Conservation (phyloP, 37 sponge, comb jelly and placozoan genomes). For the Mnemiopsis leidyi region DNA sequence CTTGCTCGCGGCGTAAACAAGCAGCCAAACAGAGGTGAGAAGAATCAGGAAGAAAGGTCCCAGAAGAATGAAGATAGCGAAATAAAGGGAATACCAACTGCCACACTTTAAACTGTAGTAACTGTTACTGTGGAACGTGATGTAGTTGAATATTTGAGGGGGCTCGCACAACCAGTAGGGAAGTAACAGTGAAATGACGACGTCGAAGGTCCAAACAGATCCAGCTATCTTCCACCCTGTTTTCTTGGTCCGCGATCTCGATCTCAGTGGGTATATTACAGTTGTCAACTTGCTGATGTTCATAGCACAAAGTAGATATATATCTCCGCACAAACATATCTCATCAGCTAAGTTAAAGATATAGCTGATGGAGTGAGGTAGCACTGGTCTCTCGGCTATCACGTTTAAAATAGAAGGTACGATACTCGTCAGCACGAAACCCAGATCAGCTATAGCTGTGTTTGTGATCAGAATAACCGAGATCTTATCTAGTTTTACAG, state of each 20-base stretch:
- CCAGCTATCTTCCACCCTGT: not conserved
- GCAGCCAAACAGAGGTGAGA: not conserved
- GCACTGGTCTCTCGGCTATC: not conserved
- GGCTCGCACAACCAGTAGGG: not conserved
- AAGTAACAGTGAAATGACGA: not conserved
- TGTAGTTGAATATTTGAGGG: not conserved
- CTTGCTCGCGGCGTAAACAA: not conserved
- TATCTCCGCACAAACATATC: not conserved
- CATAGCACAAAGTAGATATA: not conserved
- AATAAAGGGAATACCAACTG: not conserved
- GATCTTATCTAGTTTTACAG: not conserved
- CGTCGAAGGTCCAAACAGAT: not conserved
- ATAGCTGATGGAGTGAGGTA: not conserved
- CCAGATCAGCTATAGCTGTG: constrained; percentile 11
- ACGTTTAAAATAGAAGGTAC: not conserved
- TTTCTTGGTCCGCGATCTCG: not conserved
- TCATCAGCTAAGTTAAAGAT: not conserved
- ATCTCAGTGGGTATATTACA: not conserved
- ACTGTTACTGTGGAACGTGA: not conserved
- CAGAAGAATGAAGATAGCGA: not conserved
- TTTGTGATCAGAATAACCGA: not conserved
- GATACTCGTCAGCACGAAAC: not conserved
- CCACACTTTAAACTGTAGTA: not conserved
- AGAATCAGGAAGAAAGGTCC: not conserved
- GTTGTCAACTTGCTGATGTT: not conserved